Percentiles rank a stretch among this genome's conserved stretches.
Evolutionary conservation across 2,888 invertebrate species (phyloP).

Genomic region (Fragum whitleyi): DNA sequence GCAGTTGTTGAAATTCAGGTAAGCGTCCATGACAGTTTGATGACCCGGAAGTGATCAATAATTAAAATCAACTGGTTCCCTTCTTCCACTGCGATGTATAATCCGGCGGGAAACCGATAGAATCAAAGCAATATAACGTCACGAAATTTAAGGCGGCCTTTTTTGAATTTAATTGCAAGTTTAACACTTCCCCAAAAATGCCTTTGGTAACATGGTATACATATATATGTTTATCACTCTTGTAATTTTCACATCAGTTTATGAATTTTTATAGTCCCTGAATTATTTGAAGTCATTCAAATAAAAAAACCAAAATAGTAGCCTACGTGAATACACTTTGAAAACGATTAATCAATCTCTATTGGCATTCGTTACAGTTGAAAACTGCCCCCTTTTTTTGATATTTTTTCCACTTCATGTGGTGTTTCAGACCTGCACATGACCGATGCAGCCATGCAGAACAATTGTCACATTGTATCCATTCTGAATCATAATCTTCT

Average conservation of each 20-base stretch:
- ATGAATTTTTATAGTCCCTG: background rate
- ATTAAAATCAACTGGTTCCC: background rate
- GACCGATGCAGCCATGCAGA: constrained; percentile 31
- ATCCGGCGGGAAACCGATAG: background rate
- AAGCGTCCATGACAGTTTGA: background rate
- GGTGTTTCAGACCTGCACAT: constrained; percentile 37
- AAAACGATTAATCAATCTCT: background rate
- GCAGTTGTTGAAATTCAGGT: no score
- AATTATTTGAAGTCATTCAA: background rate
- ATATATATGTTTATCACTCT: background rate
- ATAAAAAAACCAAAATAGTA: background rate
- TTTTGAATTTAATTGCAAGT: background rate
- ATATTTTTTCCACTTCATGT: constrained; percentile 40
- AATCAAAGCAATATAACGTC: background rate
- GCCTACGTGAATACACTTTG: background rate
- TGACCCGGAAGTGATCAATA: background rate
- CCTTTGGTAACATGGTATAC: background rate
- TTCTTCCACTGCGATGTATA: background rate
- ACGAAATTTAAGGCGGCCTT: background rate
- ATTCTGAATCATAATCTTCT: constrained; percentile 21
- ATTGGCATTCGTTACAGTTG: constrained; percentile 12
- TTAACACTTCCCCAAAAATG: background rate
- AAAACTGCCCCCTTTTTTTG: constrained; percentile 21
- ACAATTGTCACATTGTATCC: constrained; percentile 49
- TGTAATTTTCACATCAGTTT: background rate